These are phyloP conservation scores for Leptopilina drosophilae DNA, from an alignment of 2,888 invertebrate genomes.

Conservation along the genomic window DNA sequence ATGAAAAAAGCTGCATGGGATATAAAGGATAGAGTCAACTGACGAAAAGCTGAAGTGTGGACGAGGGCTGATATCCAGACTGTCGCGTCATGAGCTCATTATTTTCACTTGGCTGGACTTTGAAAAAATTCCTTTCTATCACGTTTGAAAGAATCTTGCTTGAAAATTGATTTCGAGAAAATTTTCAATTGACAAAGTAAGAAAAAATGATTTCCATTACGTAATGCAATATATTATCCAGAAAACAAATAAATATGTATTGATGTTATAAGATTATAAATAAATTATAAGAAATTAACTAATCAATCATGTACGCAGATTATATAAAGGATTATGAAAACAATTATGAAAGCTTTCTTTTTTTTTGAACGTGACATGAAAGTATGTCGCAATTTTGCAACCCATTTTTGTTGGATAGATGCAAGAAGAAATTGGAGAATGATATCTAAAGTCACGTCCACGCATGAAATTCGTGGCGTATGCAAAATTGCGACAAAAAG, in stretches of 20 bases:
- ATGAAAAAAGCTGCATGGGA: constrained; percentile 1
- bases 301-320: too few relatives aligned
- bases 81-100: constrained; percentile 27
- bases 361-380: constrained; percentile 29
- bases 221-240: background rate
- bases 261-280: too few relatives aligned
- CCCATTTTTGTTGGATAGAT: constrained; percentile 23
- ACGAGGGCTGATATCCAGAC: constrained; percentile 28
- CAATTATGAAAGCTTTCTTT: constrained; percentile 5
- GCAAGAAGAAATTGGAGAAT: constrained; percentile 36
- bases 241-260: too few relatives aligned
- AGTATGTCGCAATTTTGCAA: constrained; percentile 15
- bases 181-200: background rate
- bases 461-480: constrained; percentile 36
- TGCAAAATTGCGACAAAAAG: constrained; percentile 38
- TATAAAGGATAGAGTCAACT: constrained; percentile 21
- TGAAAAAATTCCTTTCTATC: constrained; percentile 12
- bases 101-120: constrained; percentile 21
- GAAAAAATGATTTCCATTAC: background rate
- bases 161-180: background rate
- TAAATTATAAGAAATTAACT: background rate
- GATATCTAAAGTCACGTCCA: constrained; percentile 35
- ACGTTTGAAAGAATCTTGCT: background rate
- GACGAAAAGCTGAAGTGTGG: constrained; percentile 29
- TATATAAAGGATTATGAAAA: background rate